phyloP scores from a whole-genome alignment of 2,797 vertebrate genomes.

The Acrocephalus scirpaceus region DNA sequence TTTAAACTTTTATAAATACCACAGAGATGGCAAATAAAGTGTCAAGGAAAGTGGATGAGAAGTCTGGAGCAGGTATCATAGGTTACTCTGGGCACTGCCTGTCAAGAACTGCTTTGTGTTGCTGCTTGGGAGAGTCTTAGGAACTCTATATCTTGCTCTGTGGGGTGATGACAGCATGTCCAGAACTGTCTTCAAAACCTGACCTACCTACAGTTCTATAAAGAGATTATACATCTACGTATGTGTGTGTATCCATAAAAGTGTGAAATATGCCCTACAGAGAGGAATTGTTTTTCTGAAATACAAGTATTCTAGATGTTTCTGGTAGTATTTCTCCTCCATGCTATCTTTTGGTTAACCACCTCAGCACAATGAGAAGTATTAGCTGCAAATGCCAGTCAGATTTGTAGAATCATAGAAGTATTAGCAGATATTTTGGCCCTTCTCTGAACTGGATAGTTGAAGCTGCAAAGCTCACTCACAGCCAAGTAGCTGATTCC shows the following conservation, averaged over 20 bases:
- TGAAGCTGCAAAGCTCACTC: background rate
- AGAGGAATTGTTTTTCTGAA: background rate
- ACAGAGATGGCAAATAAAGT: background rate
- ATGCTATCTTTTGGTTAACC: background rate
- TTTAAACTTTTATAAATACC: conserved; percentile 41
- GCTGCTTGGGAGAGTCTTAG: background rate
- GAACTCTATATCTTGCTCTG: rapidly evolving
- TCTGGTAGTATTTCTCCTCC: background rate
- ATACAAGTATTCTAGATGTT: background rate
- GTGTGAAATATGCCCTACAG: background rate
- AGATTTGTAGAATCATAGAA: background rate
- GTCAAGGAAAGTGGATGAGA: background rate
- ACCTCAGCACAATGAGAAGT: background rate
- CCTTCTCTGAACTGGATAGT: background rate
- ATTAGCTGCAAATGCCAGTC: background rate
- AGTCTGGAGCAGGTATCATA: background rate
- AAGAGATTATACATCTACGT: background rate
- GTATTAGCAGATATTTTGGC: background rate
- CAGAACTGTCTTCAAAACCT: background rate
- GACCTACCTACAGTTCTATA: background rate
- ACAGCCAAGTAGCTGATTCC: background rate
- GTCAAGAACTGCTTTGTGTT: background rate
- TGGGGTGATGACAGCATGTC: background rate
- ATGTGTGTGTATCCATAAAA: background rate
- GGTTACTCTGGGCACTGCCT: background rate